Evolutionary conservation across 2,888 invertebrate genomes (phyloP), one percentile per base, ranked within the genome.

Genomic region (Erynnis tages): DNA sequence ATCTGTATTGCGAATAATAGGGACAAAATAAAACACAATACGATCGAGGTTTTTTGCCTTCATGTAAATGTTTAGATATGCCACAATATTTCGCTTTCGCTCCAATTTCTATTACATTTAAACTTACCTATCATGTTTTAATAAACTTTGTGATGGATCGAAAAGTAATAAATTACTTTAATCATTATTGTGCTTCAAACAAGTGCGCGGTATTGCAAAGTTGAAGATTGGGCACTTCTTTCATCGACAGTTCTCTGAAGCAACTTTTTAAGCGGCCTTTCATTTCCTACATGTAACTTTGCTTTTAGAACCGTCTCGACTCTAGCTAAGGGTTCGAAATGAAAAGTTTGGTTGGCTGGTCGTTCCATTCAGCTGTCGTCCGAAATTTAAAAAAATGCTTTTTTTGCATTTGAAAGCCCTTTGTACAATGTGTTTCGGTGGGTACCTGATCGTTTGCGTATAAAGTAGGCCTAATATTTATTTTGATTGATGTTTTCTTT

Each of bases 231-330:
- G 35, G 19, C 10, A 67, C 66, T 67, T 74, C 66, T 73, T 63
- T 58, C 67, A 73, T 75, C 71, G 74, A 70, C 64, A 63, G 70
- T 72, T 70, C 68, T 59, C 58, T 61, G 54, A 41, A 55, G 62
- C 75, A 65, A 56, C 71, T 77, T 81, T 80, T 73, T 73, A 73
- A 76, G 71, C 68, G 68, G 67, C 66, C 65, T 69, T 62, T 67
- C 69, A 76, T 77, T 73, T 71, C 76, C 73, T 74, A 73, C 73
- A 76, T 75, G 73, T 73, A 79, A 82, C 80, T 82, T 83, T 76
- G 44, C 52, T 52, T 52, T 52, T 38, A 52, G 35, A 52, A 45
- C 35, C 43, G 35, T 29, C 43, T 44, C 43, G 37, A 30, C 30
- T 44, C 44, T 38, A 52, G 44, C 44, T 21, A 29, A 38, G 46